phyloP scores from a whole-genome alignment of 2,797 vertebrate species.

The Peromyscus melanophrys region DNA sequence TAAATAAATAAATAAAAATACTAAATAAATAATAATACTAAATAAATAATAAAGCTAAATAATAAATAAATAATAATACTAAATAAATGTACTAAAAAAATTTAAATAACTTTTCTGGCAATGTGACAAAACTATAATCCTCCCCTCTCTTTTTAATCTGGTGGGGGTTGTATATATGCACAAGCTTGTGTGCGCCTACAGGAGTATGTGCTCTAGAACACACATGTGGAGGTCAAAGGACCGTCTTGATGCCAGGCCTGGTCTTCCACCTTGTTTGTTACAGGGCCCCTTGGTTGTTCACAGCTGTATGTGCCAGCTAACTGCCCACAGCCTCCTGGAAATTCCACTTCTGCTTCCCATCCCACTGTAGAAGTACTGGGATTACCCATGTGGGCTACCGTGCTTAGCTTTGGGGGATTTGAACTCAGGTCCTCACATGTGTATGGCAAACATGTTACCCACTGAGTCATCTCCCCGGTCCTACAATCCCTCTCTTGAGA shows the following conservation, averaged over 20 bases:
- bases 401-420: neutral
- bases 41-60: no score
- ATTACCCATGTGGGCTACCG: no score
- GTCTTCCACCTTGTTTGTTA: neutral
- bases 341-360: neutral
- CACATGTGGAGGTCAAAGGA: neutral
- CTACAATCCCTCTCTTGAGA: neutral
- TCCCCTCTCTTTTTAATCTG: neutral
- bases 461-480: neutral
- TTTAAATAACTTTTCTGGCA: neutral
- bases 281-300: neutral
- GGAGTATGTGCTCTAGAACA: neutral
- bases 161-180: neutral
- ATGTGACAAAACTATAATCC: neutral
- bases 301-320: neutral
- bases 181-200: neutral
- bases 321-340: neutral
- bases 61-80: no score
- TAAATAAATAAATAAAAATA: no score
- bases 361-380: neutral
- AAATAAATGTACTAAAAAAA: neutral
- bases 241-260: neutral
- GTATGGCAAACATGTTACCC: neutral
- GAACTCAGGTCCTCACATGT: neutral
- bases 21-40: no score